These are phyloP conservation scores for Lathamus discolor DNA, from an alignment of 2,113 vertebrate genomes.

Conservation along the genomic window DNA sequence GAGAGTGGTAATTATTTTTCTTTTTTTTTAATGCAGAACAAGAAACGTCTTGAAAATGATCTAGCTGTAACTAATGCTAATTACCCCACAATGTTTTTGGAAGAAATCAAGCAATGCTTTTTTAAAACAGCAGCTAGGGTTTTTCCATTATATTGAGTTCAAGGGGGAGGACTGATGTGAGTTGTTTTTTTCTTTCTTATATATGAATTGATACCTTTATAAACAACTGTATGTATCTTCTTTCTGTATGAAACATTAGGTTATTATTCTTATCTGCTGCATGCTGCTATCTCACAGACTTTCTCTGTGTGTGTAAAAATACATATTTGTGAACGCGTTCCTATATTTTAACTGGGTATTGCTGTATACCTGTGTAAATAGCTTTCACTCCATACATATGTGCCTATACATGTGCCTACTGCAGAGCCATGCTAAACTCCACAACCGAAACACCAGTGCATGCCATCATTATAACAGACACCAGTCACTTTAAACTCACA, in stretches of 20 bases:
- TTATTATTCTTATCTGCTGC: neutral
- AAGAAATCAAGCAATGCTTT: neutral
- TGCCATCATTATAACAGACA: neutral
- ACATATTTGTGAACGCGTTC: neutral
- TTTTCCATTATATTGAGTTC: neutral
- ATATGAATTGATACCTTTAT: neutral
- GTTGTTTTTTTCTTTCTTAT: rapidly evolving
- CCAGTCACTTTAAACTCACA: neutral
- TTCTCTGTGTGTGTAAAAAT: neutral
- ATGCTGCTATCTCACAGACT: neutral
- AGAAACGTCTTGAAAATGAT: neutral
- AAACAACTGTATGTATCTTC: neutral
- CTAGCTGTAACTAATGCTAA: neutral
- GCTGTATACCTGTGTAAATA: neutral
- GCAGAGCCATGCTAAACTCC: neutral
- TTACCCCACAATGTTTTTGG: neutral
- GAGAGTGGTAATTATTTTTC: neutral
- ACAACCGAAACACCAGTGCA: neutral
- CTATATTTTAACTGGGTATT: neutral
- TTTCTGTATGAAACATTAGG: neutral
- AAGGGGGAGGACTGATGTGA: neutral
- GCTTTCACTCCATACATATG: neutral
- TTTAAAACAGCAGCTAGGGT: neutral
- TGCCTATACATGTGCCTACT: neutral
- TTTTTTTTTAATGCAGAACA: neutral